Percentiles rank a stretch among this genome's conserved stretches.
Evolutionary conservation across 2,113 vertebrate genomes (phyloP).

Genomic region (Paramormyrops kingsleyae): DNA sequence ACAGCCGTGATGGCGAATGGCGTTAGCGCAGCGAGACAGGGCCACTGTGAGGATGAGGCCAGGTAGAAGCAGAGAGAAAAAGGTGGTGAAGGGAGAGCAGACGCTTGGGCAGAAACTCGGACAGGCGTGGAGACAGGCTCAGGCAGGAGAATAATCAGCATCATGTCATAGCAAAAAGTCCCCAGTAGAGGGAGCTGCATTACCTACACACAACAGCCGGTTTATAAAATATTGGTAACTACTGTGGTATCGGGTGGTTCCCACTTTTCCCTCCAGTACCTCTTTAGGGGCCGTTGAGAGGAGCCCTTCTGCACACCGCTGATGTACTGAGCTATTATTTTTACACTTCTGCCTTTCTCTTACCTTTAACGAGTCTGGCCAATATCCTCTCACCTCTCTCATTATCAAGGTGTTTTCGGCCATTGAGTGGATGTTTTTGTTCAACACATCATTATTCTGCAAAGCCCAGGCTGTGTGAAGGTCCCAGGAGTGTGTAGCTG

Average conservation of each 20-base stretch:
- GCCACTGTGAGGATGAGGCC: neutral
- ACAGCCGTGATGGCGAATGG: neutral
- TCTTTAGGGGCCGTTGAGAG: neutral
- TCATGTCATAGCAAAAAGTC: neutral
- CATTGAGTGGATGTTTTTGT: neutral
- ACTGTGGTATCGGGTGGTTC: neutral
- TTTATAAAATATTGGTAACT: neutral
- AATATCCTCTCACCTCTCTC: neutral
- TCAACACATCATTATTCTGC: neutral
- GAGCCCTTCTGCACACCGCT: neutral
- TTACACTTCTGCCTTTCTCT: neutral
- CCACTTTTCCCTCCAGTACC: neutral
- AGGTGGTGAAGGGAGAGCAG: neutral
- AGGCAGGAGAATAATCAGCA: neutral
- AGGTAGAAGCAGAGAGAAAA: neutral
- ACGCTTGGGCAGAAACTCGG: neutral
- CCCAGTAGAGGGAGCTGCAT: neutral
- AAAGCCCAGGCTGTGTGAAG: neutral
- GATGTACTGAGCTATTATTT: neutral
- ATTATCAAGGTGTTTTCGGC: neutral
- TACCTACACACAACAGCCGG: neutral
- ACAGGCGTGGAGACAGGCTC: neutral
- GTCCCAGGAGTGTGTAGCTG: neutral
- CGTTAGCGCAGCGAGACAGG: neutral
- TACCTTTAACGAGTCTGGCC: neutral